phyloP scores from a whole-genome alignment of 2,888 invertebrate genomes.

The Drosophila acutilabella region DNA sequence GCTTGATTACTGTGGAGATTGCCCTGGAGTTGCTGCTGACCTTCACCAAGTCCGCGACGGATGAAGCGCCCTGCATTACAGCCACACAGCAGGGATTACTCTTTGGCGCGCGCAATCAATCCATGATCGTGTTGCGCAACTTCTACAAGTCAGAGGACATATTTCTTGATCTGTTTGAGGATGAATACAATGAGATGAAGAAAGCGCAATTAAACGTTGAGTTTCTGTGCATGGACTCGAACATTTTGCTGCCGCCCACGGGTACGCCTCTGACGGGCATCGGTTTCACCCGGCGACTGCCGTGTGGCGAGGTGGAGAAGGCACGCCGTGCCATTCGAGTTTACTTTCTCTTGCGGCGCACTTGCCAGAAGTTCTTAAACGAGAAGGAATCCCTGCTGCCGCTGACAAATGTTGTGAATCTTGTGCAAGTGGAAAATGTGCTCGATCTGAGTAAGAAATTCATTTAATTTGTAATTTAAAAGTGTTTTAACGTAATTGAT shows the following conservation, averaged over 20 bases:
- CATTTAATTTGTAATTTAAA: not conserved
- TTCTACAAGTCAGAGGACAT: slow-evolving; percentile 99
- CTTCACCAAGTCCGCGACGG: slow-evolving; percentile 85
- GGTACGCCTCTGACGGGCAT: slow-evolving; percentile 98
- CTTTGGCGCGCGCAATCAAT: slow-evolving; percentile 91
- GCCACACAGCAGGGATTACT: slow-evolving; percentile 87
- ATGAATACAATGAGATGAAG: slow-evolving; percentile 97
- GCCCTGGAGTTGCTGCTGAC: slow-evolving; percentile 92
- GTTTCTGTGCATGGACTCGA: slow-evolving; percentile 98
- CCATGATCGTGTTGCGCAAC: slow-evolving; percentile 93
- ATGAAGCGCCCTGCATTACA: slow-evolving; percentile 81
- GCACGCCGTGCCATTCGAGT: slow-evolving; percentile 95
- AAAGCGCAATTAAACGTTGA: slow-evolving; percentile 95
- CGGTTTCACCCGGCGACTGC: slow-evolving; percentile 95
- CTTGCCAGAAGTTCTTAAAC: slow-evolving; percentile 91
- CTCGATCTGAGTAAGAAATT: slow-evolving; percentile 94
- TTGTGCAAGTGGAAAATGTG: slow-evolving; percentile 96
- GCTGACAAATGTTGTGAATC: slow-evolving; percentile 93
- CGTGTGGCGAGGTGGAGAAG: slow-evolving; percentile 97
- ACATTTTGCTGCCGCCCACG: slow-evolving; percentile 96
- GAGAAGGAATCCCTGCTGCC: slow-evolving; percentile 95
- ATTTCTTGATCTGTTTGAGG: slow-evolving; percentile 99
- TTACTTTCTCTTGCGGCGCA: slow-evolving; percentile 94
- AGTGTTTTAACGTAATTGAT: slow-evolving; percentile 62
- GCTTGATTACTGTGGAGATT: slow-evolving; percentile 96